Base-by-base conservation (phyloP, 2,113 vertebrate genomes). In the Cygnus atratus region DNA sequence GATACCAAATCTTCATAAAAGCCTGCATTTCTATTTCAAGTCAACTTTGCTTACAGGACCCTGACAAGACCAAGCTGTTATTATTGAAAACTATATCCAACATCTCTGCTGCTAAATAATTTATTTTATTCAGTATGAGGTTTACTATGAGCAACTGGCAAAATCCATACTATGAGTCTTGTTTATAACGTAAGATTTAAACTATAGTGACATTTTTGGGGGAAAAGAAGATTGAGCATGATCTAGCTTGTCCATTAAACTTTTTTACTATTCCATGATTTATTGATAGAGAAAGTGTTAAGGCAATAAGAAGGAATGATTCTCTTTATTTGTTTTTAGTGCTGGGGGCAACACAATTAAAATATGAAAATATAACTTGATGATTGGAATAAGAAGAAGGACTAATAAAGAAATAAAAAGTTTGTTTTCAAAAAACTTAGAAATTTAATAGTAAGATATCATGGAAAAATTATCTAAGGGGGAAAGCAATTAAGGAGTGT, bases 131-230 rank as follows among this genome's bases (percentile, higher is more conserved):
- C 43, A 91, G 9, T 57, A 71, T 88, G 73, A 93, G 21, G 12
- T 46, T 93, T 93, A 67, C 50, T 90, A 46, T 54, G 50, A 94
- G 18, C 28, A 93, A 62, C 58, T 92, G 62, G 43, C 31, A 92
- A 95, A 93, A 81, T 59, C 50, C 8, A 21, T 50, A 46, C 37
- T 28, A 70, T 8, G 21, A 90, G 11, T 59, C 3, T 13, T 19
- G 8, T 8, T 59, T 68, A 71, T 59, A 84, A 86, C 26, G 11
- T 70, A 85, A 86, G 79, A 63, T n/a, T 57, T 3, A 37, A 86
- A 66, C 41, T 59, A 48, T 12, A 9, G 11, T 29, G 41, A 82
- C 9, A 22, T 80, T 57, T 25, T 16, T 0, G 0, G 13, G 7
- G 5, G 2, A 2, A 22, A 43, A 18, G 46, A 37, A 18, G 15